Evolutionary conservation across 1,140 invertebrate genomes (phyloP), one percentile per base, ranked within the genome.

Genomic region (Bombus terrestris): DNA sequence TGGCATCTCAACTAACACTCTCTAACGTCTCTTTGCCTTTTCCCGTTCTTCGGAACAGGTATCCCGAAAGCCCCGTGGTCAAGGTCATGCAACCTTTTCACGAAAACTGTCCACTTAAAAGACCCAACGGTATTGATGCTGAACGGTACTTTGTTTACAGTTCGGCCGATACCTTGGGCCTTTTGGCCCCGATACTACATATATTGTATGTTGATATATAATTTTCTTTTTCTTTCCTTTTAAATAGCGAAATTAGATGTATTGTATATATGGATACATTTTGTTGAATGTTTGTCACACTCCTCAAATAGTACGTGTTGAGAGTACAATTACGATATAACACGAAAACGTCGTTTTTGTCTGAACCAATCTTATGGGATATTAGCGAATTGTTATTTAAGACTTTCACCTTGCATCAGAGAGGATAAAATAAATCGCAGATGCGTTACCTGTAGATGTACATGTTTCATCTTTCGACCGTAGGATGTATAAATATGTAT

Each of bases 401-500:
- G 73, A 78, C 62, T 43, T 85, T 81, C 37, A 81, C 15, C 47
- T 43, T 86, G 53, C 76, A 81, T 81, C 59, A 18, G 62, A 76
- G 28, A 59, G 15, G n/a, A 57, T 41, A 28, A 66, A 71, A 62
- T 59, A 72, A 74, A 35, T 37, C 66, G 35, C 72, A 83, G 32
- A 72, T 64, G 47, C 80, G 57, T 89, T 86, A 84, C 47, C 68
- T 74, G 59, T 80, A 62, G 32, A 82, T 72, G 71, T 88, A 68
- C 47, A 77, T 83, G 73, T 86, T 86, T 72, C 83, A 53, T 85
- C 74, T 90, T 84, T 43, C 71, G 59, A 86, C 62, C 66, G 62
- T 86, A 86, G 47, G 37, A 87, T 77, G 78, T 69, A 83, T 73
- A 69, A 66, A 72, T 89, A 89, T 3, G 28, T 66, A 81, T 90